Conservation (phyloP, 2,888 invertebrate genomes). For the Amiota mariae region DNA sequence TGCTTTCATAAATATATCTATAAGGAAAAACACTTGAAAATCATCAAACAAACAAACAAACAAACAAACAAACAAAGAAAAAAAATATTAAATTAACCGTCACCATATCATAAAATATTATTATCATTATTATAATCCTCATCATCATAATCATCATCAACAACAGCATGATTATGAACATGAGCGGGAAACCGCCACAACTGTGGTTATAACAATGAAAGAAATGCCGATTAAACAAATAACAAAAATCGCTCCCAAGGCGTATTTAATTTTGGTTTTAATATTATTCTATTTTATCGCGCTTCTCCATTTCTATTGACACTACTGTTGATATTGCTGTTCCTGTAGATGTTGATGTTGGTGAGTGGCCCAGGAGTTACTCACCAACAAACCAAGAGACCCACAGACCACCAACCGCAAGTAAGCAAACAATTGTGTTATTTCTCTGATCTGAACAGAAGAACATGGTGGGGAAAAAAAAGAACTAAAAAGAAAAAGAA, state of each 20-base stretch:
- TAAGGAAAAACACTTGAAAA: background rate
- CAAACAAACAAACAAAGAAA: background rate
- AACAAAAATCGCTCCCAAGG: slow-evolving; percentile 35
- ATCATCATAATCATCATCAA: slow-evolving; percentile 6
- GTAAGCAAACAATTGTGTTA: slow-evolving; percentile 10
- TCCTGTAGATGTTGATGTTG: no score
- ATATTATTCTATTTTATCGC: slow-evolving; percentile 22
- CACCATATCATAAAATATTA: slow-evolving; percentile 6
- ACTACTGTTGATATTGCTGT: slow-evolving; percentile 5
- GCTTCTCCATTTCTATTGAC: background rate
- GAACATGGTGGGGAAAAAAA: slow-evolving; percentile 34
- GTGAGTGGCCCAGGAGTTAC: background rate
- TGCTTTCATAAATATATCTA: background rate
- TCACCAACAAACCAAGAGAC: no score
- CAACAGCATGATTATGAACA: background rate
- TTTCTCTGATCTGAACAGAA: background rate
- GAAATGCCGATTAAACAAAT: slow-evolving; percentile 31
- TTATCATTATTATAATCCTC: background rate
- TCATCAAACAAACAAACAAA: background rate
- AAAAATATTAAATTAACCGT: background rate
- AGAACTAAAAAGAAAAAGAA: slow-evolving; percentile 40
- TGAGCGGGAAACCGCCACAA: no score
- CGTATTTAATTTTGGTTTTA: slow-evolving; percentile 29
- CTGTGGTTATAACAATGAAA: background rate
- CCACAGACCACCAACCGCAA: slow-evolving; percentile 1